phyloP scores from a whole-genome alignment of 2,888 invertebrate genomes.

The Stenichneumon culpator region DNA sequence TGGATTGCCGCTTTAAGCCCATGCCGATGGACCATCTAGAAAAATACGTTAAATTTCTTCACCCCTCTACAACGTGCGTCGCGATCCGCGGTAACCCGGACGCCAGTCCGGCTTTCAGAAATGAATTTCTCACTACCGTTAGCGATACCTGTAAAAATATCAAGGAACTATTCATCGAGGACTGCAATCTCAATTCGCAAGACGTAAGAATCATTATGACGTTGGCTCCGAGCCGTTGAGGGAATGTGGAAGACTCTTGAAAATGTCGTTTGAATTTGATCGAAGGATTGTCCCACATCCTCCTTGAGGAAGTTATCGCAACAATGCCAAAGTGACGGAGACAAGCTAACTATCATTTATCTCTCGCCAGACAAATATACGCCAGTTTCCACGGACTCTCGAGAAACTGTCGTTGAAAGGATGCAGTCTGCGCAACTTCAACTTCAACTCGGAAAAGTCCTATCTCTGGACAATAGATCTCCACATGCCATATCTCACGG shows the following conservation, averaged over 20 bases:
- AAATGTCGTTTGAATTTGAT: not conserved
- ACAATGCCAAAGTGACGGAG: not conserved
- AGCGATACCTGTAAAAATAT: slow-evolving; percentile 83
- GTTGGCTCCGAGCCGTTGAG: not conserved
- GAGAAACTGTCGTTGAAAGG: slow-evolving; percentile 88
- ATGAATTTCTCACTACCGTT: slow-evolving; percentile 81
- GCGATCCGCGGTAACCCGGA: slow-evolving; percentile 79
- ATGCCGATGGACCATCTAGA: slow-evolving; percentile 81
- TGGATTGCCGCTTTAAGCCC: slow-evolving; percentile 84
- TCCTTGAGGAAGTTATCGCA: not conserved
- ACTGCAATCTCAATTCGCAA: slow-evolving; percentile 86
- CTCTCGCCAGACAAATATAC: slow-evolving; percentile 87
- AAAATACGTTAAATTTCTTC: slow-evolving; percentile 85
- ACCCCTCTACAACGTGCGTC: slow-evolving; percentile 83
- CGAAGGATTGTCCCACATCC: not conserved
- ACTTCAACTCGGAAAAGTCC: slow-evolving; percentile 83
- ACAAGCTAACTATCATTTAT: slow-evolving; percentile 17
- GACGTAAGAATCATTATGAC: slow-evolving; percentile 78
- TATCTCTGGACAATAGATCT: slow-evolving; percentile 87
- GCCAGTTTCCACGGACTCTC: slow-evolving; percentile 88
- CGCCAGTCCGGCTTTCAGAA: slow-evolving; percentile 83
- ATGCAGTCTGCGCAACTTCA: slow-evolving; percentile 85
- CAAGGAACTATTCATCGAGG: slow-evolving; percentile 85
- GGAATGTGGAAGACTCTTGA: not conserved
- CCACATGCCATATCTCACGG: slow-evolving; percentile 86